phyloP scores from a whole-genome alignment of 2,888 invertebrate species.

The Mallateleia sp. region DNA sequence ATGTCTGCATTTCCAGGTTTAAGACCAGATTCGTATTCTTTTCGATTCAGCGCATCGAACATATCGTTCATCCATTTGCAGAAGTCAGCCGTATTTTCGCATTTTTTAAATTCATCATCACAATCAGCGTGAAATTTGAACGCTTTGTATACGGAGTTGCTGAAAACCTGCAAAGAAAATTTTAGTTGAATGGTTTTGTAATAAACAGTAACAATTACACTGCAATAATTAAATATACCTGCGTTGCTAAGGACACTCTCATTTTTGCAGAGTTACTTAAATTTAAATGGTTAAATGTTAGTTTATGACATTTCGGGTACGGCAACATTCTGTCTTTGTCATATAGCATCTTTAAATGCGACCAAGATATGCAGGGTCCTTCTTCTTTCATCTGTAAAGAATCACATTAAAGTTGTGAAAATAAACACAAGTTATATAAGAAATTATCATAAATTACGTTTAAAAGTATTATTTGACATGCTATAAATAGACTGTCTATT shows the following conservation, averaged over 20 bases:
- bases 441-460: too few species aligned
- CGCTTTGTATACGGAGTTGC: constrained; percentile 64
- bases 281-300: constrained; percentile 49
- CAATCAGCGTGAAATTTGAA: constrained; percentile 52
- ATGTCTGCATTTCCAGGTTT: constrained; percentile 26
- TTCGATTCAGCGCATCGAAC: constrained; percentile 70
- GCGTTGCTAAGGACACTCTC: constrained; percentile 61
- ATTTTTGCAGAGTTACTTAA: constrained; percentile 32
- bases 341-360: constrained; percentile 1
- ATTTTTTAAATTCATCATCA: constrained; percentile 47
- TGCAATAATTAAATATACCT: constrained; percentile 36
- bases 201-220: too few species aligned
- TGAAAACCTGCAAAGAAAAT: constrained; percentile 62
- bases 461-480: too few species aligned
- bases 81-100: constrained; percentile 59
- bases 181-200: too few species aligned
- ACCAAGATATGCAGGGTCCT: constrained; percentile 33
- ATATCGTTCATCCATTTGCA: constrained; percentile 76
- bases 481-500: too few species aligned
- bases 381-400: constrained; percentile 11
- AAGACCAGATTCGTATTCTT: not conserved
- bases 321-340: constrained; percentile 48
- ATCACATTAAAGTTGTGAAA: too few species aligned
- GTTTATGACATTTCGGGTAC: constrained; percentile 53
- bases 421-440: too few species aligned